A percentile compares a stretch with the other conserved stretches of the same genome.
These are phyloP conservation scores for Ethmia dodecea DNA, from an alignment of 2,888 invertebrate species.

Conservation along the genomic window DNA sequence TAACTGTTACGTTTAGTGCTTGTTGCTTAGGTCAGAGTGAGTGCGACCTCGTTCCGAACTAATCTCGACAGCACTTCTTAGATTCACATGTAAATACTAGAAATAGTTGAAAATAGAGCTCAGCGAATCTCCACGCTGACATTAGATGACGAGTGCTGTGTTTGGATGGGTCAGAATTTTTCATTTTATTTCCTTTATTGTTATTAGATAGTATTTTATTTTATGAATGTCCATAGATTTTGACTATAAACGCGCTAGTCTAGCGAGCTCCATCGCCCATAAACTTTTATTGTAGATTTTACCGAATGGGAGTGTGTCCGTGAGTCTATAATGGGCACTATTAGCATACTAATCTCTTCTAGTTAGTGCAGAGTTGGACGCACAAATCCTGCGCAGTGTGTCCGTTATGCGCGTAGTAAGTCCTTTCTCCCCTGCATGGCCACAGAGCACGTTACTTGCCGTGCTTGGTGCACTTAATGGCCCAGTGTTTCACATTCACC, in stretches of 20 bases:
- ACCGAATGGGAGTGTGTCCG: conserved; percentile 50
- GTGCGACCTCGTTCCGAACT: conserved; percentile 40
- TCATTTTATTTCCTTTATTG: conserved; percentile 40
- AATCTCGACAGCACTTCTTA: conserved; percentile 42
- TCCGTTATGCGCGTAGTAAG: conserved; percentile 45
- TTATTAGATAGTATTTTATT: conserved; percentile 53
- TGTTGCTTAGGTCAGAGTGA: conserved; percentile 56
- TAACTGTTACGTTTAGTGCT: conserved; percentile 66
- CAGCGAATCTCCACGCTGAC: conserved; percentile 38
- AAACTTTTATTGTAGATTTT: conserved; percentile 62
- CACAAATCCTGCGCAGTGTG: conserved; percentile 48
- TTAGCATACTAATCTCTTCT: conserved; percentile 73
- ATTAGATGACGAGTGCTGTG: conserved; percentile 55
- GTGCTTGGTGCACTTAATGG: conserved; percentile 12
- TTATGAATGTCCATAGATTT: conserved; percentile 63
- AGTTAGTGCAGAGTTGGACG: conserved; percentile 56
- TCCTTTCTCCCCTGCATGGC: conserved; percentile 53
- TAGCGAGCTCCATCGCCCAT: conserved; percentile 68
- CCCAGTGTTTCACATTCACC: too few species aligned
- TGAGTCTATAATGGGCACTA: conserved; percentile 51
- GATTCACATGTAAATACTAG: conserved; percentile 54
- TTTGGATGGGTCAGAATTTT: conserved; percentile 73
- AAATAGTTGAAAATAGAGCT: conserved; percentile 51
- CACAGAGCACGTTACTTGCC: not conserved
- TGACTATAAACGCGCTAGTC: conserved; percentile 57